Evolutionary conservation across 1,140 invertebrate species (phyloP).

Genomic region (Drosophila pruinosa): DNA sequence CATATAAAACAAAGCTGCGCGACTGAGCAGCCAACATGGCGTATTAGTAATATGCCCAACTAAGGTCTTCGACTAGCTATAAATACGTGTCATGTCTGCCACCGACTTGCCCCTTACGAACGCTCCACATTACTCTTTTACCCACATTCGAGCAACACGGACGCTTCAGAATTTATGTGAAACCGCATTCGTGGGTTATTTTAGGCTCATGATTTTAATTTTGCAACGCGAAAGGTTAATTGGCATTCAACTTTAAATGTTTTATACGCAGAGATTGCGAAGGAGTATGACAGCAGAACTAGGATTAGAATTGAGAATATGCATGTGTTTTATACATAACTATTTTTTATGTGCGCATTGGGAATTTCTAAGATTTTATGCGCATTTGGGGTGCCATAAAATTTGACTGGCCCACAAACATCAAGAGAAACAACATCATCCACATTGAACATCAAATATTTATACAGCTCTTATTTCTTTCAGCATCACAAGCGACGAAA

Average conservation of each 20-base stretch:
- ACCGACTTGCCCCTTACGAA: background rate
- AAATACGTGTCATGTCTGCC: constrained; percentile 73
- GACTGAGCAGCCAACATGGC: constrained; percentile 59
- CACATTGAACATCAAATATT: constrained; percentile 59
- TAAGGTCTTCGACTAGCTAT: constrained; percentile 68
- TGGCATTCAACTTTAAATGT: constrained; percentile 77
- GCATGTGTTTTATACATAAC: constrained; percentile 45
- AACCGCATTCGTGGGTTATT: constrained; percentile 62
- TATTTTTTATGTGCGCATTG: constrained; percentile 58
- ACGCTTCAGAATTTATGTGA: constrained; percentile 54
- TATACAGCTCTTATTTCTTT: constrained; percentile 34
- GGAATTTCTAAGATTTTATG: constrained; percentile 73
- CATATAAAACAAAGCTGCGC: constrained; percentile 58
- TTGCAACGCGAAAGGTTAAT: constrained; percentile 65
- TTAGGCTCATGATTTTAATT: constrained; percentile 72
- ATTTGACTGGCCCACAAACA: constrained; percentile 39
- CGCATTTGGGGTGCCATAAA: constrained; percentile 65
- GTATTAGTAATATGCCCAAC: constrained; percentile 70
- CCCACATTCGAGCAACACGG: background rate
- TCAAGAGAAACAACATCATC: constrained; percentile 2
- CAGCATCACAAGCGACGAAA: background rate
- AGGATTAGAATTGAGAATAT: background rate
- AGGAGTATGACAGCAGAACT: background rate
- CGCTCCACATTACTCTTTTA: background rate
- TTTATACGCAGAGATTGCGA: constrained; percentile 21